These are phyloP conservation scores for Ostrea denselamellosa DNA, from an alignment of 1,140 invertebrate genomes.

Conservation along the genomic window DNA sequence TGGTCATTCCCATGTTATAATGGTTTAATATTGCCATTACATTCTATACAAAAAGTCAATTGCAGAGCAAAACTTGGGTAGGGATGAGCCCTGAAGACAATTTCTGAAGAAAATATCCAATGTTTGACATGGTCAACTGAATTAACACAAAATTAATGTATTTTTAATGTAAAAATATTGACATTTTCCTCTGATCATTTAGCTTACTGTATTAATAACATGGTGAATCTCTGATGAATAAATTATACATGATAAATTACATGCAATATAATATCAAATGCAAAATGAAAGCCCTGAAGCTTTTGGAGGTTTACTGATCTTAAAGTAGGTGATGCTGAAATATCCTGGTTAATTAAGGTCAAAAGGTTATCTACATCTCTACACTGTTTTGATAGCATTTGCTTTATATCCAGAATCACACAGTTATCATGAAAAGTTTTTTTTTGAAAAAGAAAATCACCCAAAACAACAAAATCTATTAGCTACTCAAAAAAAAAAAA, in stretches of 20 bases:
- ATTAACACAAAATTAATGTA: constrained; percentile 10
- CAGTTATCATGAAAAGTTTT: no score
- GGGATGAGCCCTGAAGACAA: not conserved
- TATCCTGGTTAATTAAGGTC: constrained; percentile 15
- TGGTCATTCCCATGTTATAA: not conserved
- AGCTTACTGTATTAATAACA: constrained; percentile 6
- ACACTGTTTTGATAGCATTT: not conserved
- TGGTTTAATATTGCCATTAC: not conserved
- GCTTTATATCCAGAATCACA: not conserved
- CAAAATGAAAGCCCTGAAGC: not conserved
- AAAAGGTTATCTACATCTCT: not conserved
- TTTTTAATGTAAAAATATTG: constrained; percentile 27
- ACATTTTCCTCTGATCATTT: constrained; percentile 13
- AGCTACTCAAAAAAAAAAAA: no score
- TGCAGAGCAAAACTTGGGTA: not conserved
- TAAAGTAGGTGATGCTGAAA: not conserved
- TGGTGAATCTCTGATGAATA: constrained; percentile 23
- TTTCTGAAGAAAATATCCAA: constrained; percentile 26
- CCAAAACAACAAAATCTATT: no score
- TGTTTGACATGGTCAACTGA: constrained; percentile 5
- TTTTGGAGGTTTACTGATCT: not conserved
- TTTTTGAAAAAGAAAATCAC: no score
- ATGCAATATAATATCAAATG: constrained; percentile 16
- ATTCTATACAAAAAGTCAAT: not conserved
- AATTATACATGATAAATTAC: constrained; percentile 29